Evolutionary conservation across 2,113 vertebrate genomes (phyloP), one percentile per base, ranked within the genome.

Genomic region (Oryzias javanicus): DNA sequence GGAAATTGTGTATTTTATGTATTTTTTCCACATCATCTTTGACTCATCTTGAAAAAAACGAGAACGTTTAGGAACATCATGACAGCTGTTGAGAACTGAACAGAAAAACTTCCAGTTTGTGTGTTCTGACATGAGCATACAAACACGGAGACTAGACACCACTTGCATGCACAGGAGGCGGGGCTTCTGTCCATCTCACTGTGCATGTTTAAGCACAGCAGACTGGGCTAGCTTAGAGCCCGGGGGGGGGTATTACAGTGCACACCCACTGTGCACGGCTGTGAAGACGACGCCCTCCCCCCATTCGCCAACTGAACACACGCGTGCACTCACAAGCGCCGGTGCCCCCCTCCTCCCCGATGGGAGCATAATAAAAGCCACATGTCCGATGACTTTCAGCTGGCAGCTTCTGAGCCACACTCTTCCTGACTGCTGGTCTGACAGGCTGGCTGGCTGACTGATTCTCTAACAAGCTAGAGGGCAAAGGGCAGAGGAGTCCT

Each of bases 331-430:
- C 56, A 72, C 81, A 68, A 67, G 58, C 64, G 68, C 7, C 66
- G 66, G 42, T 48, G 55, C n/a, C 18, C 16, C 56, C 62, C 85
- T 55, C 47, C 76, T 68, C 67, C 71, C 72, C 82, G 85, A 89
- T 69, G 62, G 40, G 78, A 79, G 50, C 69, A 73, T 88, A 91
- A 91, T 87, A 85, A 88, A 89, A 87, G 62, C 75, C 90, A 89
- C 83, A 90, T 90, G 89, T 66, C 58, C 77, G 80, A 89, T 75
- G 77, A 85, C 79, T 89, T 84, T 87, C 85, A 89, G 86, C 86
- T 86, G 85, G 79, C 74, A 76, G 57, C 67, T 49, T 15, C 60
- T 15, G 61, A 78, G 46, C 48, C 73, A 51, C 10, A 42, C 64
- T 76, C 64, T 27, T 35, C 22, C 60, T 80, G 67, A 59, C 55